These are phyloP conservation scores for Megaustenia siamemsis DNA, from an alignment of 2,888 invertebrate species.

Conservation along the genomic window DNA sequence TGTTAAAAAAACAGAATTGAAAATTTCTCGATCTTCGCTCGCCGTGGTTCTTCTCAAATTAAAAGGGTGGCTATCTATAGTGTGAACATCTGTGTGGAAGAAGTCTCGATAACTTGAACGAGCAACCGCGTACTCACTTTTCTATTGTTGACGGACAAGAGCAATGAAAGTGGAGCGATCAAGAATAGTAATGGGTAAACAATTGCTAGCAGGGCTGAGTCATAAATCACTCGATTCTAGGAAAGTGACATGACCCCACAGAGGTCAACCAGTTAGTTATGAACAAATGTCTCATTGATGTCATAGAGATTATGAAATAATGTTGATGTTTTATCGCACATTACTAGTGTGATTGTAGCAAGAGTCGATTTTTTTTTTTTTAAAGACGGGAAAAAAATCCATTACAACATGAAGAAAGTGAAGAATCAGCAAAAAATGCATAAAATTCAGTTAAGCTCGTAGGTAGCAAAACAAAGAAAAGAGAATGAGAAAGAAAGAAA, in stretches of 20 bases:
- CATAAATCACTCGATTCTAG: conserved; percentile 14
- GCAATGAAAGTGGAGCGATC: background rate
- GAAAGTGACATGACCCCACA: background rate
- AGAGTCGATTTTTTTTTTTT: too few relatives aligned
- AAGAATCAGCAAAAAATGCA: too few relatives aligned
- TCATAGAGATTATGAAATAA: too few relatives aligned
- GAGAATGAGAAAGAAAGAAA: too few relatives aligned
- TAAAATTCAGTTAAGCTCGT: too few relatives aligned
- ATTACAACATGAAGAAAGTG: too few relatives aligned
- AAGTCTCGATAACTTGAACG: background rate
- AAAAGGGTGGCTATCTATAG: conserved; percentile 4
- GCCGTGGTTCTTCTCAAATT: background rate
- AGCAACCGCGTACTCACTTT: too few relatives aligned
- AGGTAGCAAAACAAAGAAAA: too few relatives aligned
- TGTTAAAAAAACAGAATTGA: background rate
- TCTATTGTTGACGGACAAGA: background rate
- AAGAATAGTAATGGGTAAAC: conserved; percentile 10
- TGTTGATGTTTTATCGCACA: too few relatives aligned
- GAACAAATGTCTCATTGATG: too few relatives aligned
- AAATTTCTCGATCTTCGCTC: background rate
- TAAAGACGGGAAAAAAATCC: too few relatives aligned
- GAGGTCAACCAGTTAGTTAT: background rate
- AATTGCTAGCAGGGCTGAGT: background rate
- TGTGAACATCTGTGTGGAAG: conserved; percentile 30
- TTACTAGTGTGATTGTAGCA: too few relatives aligned